Evolutionary conservation across 1,140 invertebrate genomes (phyloP), one percentile per base, ranked within the genome.

Genomic region (Oryctes rhinoceros): DNA sequence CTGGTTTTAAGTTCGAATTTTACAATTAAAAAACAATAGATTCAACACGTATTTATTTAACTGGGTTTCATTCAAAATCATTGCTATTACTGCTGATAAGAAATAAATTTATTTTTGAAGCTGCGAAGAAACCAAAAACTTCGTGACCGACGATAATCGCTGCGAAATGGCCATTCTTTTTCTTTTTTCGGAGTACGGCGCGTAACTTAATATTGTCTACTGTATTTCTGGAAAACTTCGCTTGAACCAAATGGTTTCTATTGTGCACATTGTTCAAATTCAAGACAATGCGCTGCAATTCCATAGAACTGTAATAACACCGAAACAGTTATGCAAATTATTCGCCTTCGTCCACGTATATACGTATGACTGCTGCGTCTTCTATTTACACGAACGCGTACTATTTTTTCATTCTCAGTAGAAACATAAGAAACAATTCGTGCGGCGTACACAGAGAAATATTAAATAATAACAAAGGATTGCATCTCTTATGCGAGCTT

Each of bases 271-370:
- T 59, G 53, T 59, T 59, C 39, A 59, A 18, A n/a, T 59, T 59
- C 18, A 59, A 59, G 18, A 59, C 53, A 59, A 59, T 59, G 53
- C 53, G 3, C 15, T 59, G 15, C 18, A 59, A n/a, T 59, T 59
- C 53, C 15, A 18, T n/a, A 18, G 15, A 59, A 59, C 15, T 4
- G 15, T 59, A 59, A 18, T 59, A 59, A 18, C 6, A n/a, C 18
- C 18, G 18, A 59, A 59, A 59, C 53, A 59, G 53, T 59, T 59
- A 59, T 59, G 53, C 53, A 59, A 59, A 59, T 59, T 59, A 59
- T 59, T n/a, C 18, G 6, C 18, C 0, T n/a, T 18, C 15, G 15
- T 59, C 20, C 5, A 18, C 15, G 15, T n/a, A 53, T 59, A 7
- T 3, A 18, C 15, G 15, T n/a, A 53, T 59, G 18, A 18, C 53